Evolutionary conservation across 2,797 vertebrate species (phyloP).

Genomic region (Craterocephalus amniculus): DNA sequence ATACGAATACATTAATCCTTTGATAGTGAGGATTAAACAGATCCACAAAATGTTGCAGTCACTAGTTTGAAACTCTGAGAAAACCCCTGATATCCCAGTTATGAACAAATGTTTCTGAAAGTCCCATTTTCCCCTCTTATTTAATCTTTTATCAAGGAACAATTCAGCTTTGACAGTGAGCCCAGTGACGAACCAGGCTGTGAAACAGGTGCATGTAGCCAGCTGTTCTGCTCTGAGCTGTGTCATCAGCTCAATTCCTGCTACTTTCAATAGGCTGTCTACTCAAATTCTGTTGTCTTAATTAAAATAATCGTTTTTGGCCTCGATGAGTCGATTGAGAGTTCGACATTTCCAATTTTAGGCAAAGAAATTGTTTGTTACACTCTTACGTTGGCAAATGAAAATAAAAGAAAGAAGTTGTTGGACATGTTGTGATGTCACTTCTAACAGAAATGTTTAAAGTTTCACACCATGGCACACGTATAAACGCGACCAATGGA

Average conservation of each 20-base stretch:
- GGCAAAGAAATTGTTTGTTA: conserved; percentile 10
- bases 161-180: neutral
- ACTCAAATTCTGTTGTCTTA: neutral
- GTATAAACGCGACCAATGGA: conserved; percentile 6
- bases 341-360: conserved; percentile 16
- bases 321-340: neutral
- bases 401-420: neutral
- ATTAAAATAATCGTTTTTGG: neutral
- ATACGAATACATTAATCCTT: conserved; percentile 5
- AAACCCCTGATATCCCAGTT: neutral
- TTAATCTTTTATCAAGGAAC: neutral
- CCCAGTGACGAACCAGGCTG: neutral
- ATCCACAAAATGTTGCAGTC: neutral
- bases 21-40: neutral
- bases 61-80: neutral
- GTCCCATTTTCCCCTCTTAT: no score
- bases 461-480: no score
- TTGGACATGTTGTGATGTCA: neutral
- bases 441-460: neutral
- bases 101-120: neutral
- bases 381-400: neutral
- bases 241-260: neutral
- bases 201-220: conserved; percentile 56
- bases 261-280: neutral
- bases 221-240: conserved; percentile 12